phyloP scores from a whole-genome alignment of 2,888 invertebrate species.

The Dolomedes plantarius region DNA sequence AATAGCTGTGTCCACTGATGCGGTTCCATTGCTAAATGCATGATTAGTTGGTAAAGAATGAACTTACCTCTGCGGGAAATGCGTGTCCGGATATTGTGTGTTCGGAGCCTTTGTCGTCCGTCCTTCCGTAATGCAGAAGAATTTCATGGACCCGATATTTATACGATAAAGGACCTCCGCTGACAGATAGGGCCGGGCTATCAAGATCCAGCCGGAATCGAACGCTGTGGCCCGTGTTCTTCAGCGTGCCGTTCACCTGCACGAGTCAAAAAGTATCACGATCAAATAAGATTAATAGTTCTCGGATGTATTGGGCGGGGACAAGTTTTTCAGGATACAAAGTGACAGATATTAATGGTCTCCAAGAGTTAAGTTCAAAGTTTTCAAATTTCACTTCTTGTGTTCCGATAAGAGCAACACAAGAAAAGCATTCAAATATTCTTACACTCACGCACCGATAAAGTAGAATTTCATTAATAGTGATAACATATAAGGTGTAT shows the following conservation, averaged over 20 bases:
- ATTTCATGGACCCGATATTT: slow-evolving; percentile 96
- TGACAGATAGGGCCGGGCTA: slow-evolving; percentile 85
- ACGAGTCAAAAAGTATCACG: slow-evolving; percentile 49
- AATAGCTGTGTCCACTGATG: too few species aligned
- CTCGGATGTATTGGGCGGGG: background rate
- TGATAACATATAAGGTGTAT: too few species aligned
- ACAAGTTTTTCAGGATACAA: background rate
- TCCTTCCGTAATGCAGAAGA: slow-evolving; percentile 94
- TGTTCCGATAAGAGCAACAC: background rate
- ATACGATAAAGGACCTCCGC: slow-evolving; percentile 96
- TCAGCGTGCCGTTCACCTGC: slow-evolving; percentile 91
- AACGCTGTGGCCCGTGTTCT: slow-evolving; percentile 95
- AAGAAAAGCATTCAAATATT: too few species aligned
- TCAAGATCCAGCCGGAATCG: slow-evolving; percentile 87
- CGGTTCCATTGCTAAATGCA: too few species aligned
- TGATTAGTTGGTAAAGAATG: too few species aligned
- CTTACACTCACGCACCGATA: too few species aligned
- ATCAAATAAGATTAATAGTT: slow-evolving; percentile 7
- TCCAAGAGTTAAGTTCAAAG: background rate
- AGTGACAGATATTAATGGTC: slow-evolving; percentile 2
- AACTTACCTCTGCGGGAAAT: slow-evolving; percentile 96
- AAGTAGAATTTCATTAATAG: too few species aligned
- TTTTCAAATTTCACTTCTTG: background rate
- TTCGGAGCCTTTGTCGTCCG: slow-evolving; percentile 95
- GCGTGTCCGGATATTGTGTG: slow-evolving; percentile 96